phyloP scores from a whole-genome alignment of 2,888 invertebrate species.

The Blomia tropicalis region DNA sequence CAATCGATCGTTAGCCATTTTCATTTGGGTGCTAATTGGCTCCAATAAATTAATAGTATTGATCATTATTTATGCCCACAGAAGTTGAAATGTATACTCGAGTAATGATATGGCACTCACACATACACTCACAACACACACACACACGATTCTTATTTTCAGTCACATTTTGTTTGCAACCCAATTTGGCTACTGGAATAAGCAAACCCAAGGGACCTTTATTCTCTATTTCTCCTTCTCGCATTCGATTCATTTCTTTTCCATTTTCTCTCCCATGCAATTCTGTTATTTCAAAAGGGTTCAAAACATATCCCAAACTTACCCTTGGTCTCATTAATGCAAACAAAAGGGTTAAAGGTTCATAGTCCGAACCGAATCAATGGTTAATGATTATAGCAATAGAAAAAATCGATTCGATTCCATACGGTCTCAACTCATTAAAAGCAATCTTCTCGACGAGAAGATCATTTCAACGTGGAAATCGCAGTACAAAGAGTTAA shows the following conservation, averaged over 20 bases:
- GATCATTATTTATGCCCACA: slow-evolving; percentile 12
- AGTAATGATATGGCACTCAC: background rate
- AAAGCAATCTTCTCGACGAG: too few species aligned
- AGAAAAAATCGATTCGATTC: too few species aligned
- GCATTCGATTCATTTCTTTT: slow-evolving; percentile 8
- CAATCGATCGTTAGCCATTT: background rate
- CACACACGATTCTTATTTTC: background rate
- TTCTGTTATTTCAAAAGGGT: background rate
- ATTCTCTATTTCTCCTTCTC: background rate
- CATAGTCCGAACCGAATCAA: too few species aligned
- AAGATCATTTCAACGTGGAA: too few species aligned
- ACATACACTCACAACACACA: too few species aligned
- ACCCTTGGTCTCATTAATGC: too few species aligned
- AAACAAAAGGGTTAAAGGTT: too few species aligned
- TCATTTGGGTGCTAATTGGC: slow-evolving; percentile 11
- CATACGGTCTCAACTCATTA: too few species aligned
- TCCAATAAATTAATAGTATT: slow-evolving; percentile 15
- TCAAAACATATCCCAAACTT: slow-evolving; percentile 12
- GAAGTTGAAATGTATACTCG: background rate
- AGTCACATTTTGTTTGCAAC: slow-evolving; percentile 1
- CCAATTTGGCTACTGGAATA: background rate
- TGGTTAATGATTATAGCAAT: too few species aligned
- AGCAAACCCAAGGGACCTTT: slow-evolving; percentile 3
- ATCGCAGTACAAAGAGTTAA: too few species aligned
- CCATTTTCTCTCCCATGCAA: background rate